These are phyloP conservation scores for Caenorhabditis doughertyi DNA, from an alignment of 2,888 invertebrate species.

Conservation along the genomic window DNA sequence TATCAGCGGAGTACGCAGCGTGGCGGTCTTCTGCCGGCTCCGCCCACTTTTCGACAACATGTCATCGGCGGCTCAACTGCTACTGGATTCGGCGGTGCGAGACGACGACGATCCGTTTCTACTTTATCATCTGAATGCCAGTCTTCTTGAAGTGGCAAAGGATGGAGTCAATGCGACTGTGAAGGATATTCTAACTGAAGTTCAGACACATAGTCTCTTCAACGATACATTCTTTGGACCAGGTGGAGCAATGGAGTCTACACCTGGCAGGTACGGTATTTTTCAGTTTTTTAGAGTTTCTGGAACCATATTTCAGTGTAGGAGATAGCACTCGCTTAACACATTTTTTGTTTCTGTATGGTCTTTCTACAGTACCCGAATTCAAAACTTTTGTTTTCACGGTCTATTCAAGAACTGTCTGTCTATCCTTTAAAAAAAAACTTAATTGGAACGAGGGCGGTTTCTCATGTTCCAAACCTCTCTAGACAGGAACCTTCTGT, in stretches of 20 bases:
- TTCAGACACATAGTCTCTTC: slow-evolving; percentile 10
- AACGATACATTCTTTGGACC: slow-evolving; percentile 32
- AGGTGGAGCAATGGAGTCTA: slow-evolving; percentile 47
- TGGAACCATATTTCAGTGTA: neutral
- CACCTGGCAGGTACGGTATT: slow-evolving; percentile 39
- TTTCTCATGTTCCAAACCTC: neutral
- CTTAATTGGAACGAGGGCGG: neutral
- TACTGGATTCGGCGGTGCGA: slow-evolving; percentile 56
- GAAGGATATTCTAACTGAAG: slow-evolving; percentile 39
- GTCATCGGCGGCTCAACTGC: slow-evolving; percentile 57
- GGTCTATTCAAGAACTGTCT: no score
- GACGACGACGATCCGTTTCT: slow-evolving; percentile 44
- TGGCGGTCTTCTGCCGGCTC: slow-evolving; percentile 36
- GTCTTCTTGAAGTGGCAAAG: slow-evolving; percentile 32
- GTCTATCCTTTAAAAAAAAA: no score
- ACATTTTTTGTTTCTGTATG: no score
- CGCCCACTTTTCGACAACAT: slow-evolving; percentile 60
- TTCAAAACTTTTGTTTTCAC: no score
- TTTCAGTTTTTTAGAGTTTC: neutral
- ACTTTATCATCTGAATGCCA: slow-evolving; percentile 53
- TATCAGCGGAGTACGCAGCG: slow-evolving; percentile 55
- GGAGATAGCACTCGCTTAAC: no score
- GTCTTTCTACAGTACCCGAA: no score
- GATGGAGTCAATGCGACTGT: slow-evolving; percentile 41
- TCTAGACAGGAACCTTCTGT: neutral